Base-by-base conservation (phyloP, 1,140 invertebrate genomes). In the Bicyclus anynana region DNA sequence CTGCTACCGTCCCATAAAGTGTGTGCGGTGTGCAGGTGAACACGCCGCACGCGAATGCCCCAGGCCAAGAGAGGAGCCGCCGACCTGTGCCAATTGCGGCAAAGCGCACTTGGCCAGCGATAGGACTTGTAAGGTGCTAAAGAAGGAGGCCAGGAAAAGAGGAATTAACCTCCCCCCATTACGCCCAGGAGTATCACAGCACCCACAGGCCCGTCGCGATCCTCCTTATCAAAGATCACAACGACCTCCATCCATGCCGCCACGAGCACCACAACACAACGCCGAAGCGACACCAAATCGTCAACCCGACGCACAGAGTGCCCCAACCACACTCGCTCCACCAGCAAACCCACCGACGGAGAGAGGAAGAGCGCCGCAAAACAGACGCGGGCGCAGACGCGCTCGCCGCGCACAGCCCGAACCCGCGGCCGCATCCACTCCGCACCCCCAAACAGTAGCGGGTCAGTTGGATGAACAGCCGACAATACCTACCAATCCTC, bases 1-100 rank as follows among this genome's bases (percentile, higher is more conserved):
- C 49, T 74, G 68, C 37, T 46, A 64, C 46, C 16, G 55, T 0
- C 16, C 10, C 1, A 12, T 13, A 6, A 17, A 20, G 1, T 61
- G 52, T 17, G 47, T 60, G 0, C 20, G 29, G 1, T 59, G 51
- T 13, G 57, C 18, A 0, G 44, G 17, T 3, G 14, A 29, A 7
- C 50, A 59, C 42, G 12, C 12, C 0, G 33, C 44, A 17, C 6
- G 16, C 2, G 50, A 59, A 10, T 59, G 57, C 33, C 42, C 50
- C 3, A 13, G 12, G 0, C n/a, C 48, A 0, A n/a, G 7, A 12
- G 35, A 48, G 2, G 57, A 26, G 0, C n/a, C 29, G 10, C 21
- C 53, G 1, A 48, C 38, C 1, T 56, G 53, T 20, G 42, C 27
- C 10, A 56, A 62, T 13, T 52, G 48, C 42, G 20, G 18, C 1